Evolutionary conservation across 2,888 invertebrate species (phyloP).

Genomic region (Lepetodrilus schrolli): DNA sequence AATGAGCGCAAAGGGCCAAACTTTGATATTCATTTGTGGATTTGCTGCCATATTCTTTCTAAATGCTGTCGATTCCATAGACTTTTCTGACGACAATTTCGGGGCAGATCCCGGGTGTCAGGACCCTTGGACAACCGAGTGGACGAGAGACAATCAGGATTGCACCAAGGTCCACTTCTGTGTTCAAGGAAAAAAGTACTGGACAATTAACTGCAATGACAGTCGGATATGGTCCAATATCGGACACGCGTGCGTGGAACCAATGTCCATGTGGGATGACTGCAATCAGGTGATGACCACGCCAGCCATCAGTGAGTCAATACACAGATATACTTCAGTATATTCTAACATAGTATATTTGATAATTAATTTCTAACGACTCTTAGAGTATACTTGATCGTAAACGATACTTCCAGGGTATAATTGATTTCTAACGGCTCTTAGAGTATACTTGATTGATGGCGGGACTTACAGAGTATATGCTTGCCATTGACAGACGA

Average conservation of each 20-base stretch:
- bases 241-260: constrained; percentile 55
- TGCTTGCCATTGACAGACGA: too few species aligned
- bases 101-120: constrained; percentile 52
- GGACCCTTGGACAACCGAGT: constrained; percentile 55
- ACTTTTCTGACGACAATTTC: constrained; percentile 43
- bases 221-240: constrained; percentile 53
- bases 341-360: too few species aligned
- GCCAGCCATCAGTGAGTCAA: constrained; percentile 50
- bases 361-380: too few species aligned
- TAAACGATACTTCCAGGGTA: too few species aligned
- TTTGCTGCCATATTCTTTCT: constrained; percentile 16
- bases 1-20: background rate
- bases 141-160: constrained; percentile 50
- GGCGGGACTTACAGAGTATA: too few species aligned
- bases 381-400: too few species aligned
- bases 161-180: constrained; percentile 46
- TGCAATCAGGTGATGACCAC: constrained; percentile 53
- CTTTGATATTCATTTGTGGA: background rate
- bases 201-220: constrained; percentile 54
- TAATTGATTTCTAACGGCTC: too few species aligned
- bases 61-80: background rate
- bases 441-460: too few species aligned
- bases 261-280: constrained; percentile 56
- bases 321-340: too few species aligned
- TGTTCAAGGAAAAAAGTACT: constrained; percentile 47